These are phyloP conservation scores for Julus scanicus DNA, from an alignment of 2,888 invertebrate species.

Conservation along the genomic window DNA sequence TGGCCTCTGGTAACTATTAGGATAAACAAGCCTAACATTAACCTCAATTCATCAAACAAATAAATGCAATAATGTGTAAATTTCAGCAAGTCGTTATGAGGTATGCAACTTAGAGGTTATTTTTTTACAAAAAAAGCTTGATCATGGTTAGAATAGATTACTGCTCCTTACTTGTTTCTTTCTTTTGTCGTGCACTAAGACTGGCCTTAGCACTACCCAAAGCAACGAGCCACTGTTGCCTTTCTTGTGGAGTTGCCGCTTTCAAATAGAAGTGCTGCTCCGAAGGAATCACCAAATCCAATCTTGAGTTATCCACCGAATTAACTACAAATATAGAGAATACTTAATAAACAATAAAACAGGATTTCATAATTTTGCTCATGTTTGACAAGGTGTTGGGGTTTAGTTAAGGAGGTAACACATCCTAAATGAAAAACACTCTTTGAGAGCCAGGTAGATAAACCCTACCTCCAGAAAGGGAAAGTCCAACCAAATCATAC, in stretches of 20 bases:
- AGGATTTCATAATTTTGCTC: background rate
- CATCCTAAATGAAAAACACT: background rate
- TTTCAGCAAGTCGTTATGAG: no score
- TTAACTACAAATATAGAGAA: conserved; percentile 69
- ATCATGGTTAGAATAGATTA: background rate
- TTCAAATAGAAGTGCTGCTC: conserved; percentile 84
- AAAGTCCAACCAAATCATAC: background rate
- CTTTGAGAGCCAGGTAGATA: background rate
- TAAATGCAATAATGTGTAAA: no score
- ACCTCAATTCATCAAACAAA: no score
- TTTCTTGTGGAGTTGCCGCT: conserved; percentile 80
- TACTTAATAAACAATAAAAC: background rate
- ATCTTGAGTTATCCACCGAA: conserved; percentile 76
- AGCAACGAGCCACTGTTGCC: conserved; percentile 84
- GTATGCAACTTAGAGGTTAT: no score
- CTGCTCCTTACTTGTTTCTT: conserved; percentile 63
- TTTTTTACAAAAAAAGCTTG: background rate
- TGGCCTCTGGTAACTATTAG: no score
- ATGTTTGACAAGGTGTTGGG: background rate
- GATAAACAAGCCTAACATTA: no score
- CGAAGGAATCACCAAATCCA: conserved; percentile 83
- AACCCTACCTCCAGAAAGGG: background rate
- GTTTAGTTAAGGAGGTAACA: background rate
- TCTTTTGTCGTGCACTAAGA: conserved; percentile 66
- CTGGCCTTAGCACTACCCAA: conserved; percentile 83